Evolutionary conservation across 1,140 invertebrate genomes (phyloP), one percentile per base, ranked within the genome.

Genomic region (Acromyrmex charruanus): DNA sequence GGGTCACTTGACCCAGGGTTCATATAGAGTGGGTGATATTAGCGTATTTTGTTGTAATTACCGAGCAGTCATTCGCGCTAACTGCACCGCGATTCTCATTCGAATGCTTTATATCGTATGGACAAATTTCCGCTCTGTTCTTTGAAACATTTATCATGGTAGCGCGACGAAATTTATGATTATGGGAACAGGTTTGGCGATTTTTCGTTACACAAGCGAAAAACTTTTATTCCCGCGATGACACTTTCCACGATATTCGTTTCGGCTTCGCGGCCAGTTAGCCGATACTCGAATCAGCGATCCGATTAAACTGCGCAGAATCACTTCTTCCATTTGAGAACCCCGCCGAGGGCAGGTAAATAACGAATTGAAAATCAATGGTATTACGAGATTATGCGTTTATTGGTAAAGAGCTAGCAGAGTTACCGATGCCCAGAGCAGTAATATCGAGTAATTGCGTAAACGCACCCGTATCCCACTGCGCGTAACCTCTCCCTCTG

Each of bases 361-460:
- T 92, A 92, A 92, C 91, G 89, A 92, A 92, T 92, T 92, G 91
- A 92, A 92, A 92, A 92, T 92, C 91, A 92, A 92, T 92, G 90
- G 89, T 86, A 92, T 92, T 91, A 92, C 89, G 90, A 89, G 90
- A 92, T 92, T 92, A 92, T 92, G 90, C 92, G 89, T 92, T 92
- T 92, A 90, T 92, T 92, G 91, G 87, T 87, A 88, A 77, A 90
- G 91, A 90, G 88, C 87, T 87, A 82, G 91, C 82, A 81, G 88
- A 89, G 91, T 92, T 91, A 92, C 81, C 90, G 90, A 77, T 88
- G 86, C 91, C 91, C 91, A 91, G 89, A 91, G 91, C 91, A 91
- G 90, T 92, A 92, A 92, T 92, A 92, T 92, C 91, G 88, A 91
- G 90, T 92, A 92, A 92, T 92, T 92, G 91, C 90, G 89, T 92